Evolutionary conservation across 2,113 vertebrate genomes (phyloP), one percentile per base, ranked within the genome.

Genomic region (Tylochromis polylepis): DNA sequence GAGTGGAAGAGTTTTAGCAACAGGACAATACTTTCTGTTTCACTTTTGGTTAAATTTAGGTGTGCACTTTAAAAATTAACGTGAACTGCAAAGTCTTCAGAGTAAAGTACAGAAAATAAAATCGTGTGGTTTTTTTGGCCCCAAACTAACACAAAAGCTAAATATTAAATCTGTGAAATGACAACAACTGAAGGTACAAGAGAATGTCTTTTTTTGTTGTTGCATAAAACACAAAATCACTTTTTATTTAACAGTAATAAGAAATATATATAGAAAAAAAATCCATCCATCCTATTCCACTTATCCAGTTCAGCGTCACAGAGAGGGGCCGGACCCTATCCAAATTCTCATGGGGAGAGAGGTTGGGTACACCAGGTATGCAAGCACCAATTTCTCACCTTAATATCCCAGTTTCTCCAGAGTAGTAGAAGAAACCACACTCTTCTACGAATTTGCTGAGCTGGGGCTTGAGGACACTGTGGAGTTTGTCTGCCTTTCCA

Each of bases 341-440:
- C 20, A 4, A 56, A 6, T 11, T 20, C 43, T 11, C 43, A 31
- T 12, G 27, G 16, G 24, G 43, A 7, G 29, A 31, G 70, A 29
- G 43, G 10, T 18, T 0, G 0, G 43, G 15, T 49, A 75, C 6
- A 0, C 20, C 16, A 29, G 43, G 15, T 10, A 77, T 75, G 43
- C 24, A n/a, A 20, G 9, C 15, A 65, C 12, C 34, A 2, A 7
- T 51, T 24, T 57, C 57, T 79, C 27, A 99, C 99, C 97, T 98
- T 91, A 96, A 94, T 79, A 99, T 97, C 46, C 97, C 97, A 14
- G 78, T 96, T 89, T 98, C 98, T 91, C 97, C 96, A n/a, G 96
- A 92, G 88, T 97, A 98, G 94, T 96, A 97, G 95, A 99, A 99
- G 96, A 98, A 98, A 56, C 97, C 97, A 81, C 98, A 99, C n/a